Evolutionary conservation across 2,888 invertebrate species (phyloP), one percentile per base, ranked within the genome.

Genomic region (Cephus sareptanus): DNA sequence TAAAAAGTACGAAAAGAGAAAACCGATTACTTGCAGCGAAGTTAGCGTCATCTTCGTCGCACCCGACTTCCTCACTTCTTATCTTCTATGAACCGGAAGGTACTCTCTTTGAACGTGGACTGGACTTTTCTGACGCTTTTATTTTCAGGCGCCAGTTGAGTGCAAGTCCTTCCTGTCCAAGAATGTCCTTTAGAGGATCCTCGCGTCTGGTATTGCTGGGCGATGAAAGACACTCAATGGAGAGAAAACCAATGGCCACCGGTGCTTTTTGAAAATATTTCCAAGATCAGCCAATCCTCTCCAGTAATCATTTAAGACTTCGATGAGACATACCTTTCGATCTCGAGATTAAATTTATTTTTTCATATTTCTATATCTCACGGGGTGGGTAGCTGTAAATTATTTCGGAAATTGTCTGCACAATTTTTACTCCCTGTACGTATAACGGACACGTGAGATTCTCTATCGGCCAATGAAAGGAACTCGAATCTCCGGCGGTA

Each of bases 21-120:
- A 75, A 75, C 75, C 69, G 73, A 79, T 79, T 79, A 77, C 75
- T 79, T 79, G 77, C 79, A 79, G 79, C 9, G 34, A 69, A 68
- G 13, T 73, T 4, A 56, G 13, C 11, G 23, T 37, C 35, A 11
- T 69, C 56, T 34, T 69, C 69, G 75, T 40, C 70, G 37, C 71
- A 73, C 37, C 76, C 79, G 75, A 34, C 71, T 56, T 56, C 15
- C 56, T 56, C 23, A 56, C 56, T 56, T 56, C 23, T 56, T 56
- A 56, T 23, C 56, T 56, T 23, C 23, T 6, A 56, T 9, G 9
- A 56, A 56, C 56, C 56, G 56, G 56, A 56, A 56, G 56, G 23
- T 23, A 56, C 56, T 56, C 56, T 56, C 56, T 56, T 23, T 56
- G 23, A 56, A 23, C 56, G 23, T 23, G 23, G 23, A 23, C 56